phyloP scores from a whole-genome alignment of 92 coral and sea anemone species.

The Porites rus region DNA sequence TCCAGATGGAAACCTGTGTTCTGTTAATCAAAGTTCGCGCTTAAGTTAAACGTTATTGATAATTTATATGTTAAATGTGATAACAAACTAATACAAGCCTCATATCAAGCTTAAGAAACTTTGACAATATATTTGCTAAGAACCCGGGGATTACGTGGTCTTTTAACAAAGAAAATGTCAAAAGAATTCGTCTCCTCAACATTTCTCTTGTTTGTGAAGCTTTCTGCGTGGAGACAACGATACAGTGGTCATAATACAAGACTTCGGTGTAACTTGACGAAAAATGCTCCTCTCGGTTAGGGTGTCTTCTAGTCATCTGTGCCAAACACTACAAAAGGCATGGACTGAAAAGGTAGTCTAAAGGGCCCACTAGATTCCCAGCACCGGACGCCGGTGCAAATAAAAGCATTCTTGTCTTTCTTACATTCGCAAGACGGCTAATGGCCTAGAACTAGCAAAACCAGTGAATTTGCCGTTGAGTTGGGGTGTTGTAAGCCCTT shows the following conservation, averaged over 20 bases:
- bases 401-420: conserved; percentile 1
- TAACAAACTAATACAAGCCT: conserved; percentile 8
- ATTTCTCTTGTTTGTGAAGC: not conserved
- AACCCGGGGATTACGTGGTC: not conserved
- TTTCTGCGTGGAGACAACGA: not conserved
- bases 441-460: conserved; percentile 10
- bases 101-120: not conserved
- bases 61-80: not conserved
- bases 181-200: not conserved
- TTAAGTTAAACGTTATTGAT: too few relatives aligned
- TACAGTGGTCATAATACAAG: not conserved
- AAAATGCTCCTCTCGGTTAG: not conserved
- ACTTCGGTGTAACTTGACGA: not conserved
- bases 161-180: not conserved
- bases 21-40: not conserved
- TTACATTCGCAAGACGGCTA: not conserved
- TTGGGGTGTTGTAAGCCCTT: conserved; percentile 16
- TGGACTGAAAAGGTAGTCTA: not conserved
- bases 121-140: conserved; percentile 1
- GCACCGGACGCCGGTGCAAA: conserved; percentile 17
- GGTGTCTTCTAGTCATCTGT: not conserved
- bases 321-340: conserved; percentile 3
- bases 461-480: conserved; percentile 17
- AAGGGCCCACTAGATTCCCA: conserved; percentile 1
- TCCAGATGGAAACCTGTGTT: not conserved